Conservation (phyloP, 2,113 vertebrate genomes). For the Mormoops blainvillei region DNA sequence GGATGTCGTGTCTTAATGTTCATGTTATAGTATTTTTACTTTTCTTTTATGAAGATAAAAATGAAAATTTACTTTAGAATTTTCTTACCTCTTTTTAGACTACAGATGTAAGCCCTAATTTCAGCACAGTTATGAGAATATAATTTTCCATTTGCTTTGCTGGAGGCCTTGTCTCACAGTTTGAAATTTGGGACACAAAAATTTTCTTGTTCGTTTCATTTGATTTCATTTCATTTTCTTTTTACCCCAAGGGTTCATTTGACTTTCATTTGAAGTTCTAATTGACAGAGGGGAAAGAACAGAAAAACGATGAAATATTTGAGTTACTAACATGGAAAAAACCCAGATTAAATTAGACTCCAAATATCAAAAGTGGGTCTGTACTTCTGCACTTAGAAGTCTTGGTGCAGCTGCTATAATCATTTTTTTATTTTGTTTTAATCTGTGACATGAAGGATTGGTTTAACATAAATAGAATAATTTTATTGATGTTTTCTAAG, state of each 20-base stretch:
- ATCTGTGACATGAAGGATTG: slow-evolving; percentile 60
- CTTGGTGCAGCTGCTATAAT: slow-evolving; percentile 38
- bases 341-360: slow-evolving; percentile 49
- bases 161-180: not conserved
- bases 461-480: slow-evolving; percentile 70
- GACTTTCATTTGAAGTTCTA: slow-evolving; percentile 41
- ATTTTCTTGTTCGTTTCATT: slow-evolving; percentile 34
- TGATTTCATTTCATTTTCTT: not conserved
- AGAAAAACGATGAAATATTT: slow-evolving; percentile 13
- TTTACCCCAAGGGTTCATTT: not conserved
- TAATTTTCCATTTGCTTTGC: slow-evolving; percentile 30
- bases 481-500: slow-evolving; percentile 46
- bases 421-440: slow-evolving; percentile 39
- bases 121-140: not conserved
- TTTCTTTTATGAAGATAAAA: not conserved
- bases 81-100: slow-evolving; percentile 27
- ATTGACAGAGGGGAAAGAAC: not conserved
- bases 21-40: slow-evolving; percentile 9
- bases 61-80: not conserved
- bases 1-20: not conserved
- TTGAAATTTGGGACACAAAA: slow-evolving; percentile 16
- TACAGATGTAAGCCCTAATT: not conserved
- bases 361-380: slow-evolving; percentile 16
- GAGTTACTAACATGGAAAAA: slow-evolving; percentile 58
- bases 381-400: slow-evolving; percentile 18